Base-by-base conservation (phyloP, 2,797 vertebrate species). In the Enteromius mattozi region DNA sequence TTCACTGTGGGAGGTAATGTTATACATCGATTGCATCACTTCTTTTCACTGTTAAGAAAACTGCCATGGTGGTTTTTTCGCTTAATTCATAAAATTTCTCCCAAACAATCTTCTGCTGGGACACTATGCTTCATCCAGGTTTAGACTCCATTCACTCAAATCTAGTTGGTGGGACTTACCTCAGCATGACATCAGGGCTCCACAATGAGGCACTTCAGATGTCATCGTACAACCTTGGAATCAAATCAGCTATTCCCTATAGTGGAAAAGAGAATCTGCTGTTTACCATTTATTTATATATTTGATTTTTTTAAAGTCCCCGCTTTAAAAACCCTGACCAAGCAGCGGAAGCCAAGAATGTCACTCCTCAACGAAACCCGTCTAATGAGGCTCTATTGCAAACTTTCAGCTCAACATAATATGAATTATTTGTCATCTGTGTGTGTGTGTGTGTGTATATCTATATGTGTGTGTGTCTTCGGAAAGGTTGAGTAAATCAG, bases 401-500 rank as follows among this genome's bases (percentile, higher is more conserved):
- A 80, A 81, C 87, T 85, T 80, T 81, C 71, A 80, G 75, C 85
- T 82, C 81, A 82, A 74, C 85, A 82, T 81, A 86, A 80, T 86
- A 86, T 88, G 59, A 88, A 88, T 88, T 88, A 87, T 95, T 95
- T 95, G 94, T 95, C 92, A 93, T 94, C 93, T 74, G 19, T 72
- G 40, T 85, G 56, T 85, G 42, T 80, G 56, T 83, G 47, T 85
- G n/a, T 87, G 21, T 89, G 6, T 82, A 33, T 71, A 33, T 77
- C 13, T 84, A 21, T 84, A 86, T 89, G 87, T 92, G 90, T 93
- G 90, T 92, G 91, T 92, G 91, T 93, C 91, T 94, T 93, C 91
- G 93, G 92, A 93, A 92, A 92, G 89, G 91, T 93, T 92, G 92
- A 94, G 93, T 93, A 94, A 95, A 94, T 93, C 90, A 87, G 95